Evolutionary conservation across 2,888 invertebrate genomes (phyloP).

Genomic region (Gymnoscelis rufifasciata): DNA sequence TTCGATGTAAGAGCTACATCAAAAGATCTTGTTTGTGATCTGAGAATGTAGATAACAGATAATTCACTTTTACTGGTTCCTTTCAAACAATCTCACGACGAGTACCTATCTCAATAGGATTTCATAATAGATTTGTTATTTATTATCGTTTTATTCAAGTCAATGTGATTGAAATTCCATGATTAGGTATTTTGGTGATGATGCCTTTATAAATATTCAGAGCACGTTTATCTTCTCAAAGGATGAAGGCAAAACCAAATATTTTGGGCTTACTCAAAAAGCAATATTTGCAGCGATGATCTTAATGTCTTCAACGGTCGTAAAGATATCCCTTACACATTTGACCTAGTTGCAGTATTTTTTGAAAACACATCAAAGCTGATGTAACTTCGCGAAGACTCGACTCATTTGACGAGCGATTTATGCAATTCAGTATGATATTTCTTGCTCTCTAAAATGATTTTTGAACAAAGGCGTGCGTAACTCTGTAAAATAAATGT

Average conservation of each 20-base stretch:
- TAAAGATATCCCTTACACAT: conserved; percentile 24
- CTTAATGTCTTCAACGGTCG: conserved; percentile 19
- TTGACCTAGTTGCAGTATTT: conserved; percentile 28
- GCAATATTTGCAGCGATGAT: conserved; percentile 19
- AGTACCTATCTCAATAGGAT: too few species aligned
- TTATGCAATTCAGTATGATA: conserved; percentile 12
- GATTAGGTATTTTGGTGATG: too few species aligned
- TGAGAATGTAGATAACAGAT: too few species aligned
- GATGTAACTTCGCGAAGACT: conserved; percentile 13
- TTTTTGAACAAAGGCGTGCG: not conserved
- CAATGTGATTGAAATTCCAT: too few species aligned
- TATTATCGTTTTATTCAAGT: too few species aligned
- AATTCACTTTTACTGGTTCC: too few species aligned
- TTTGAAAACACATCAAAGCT: conserved; percentile 26
- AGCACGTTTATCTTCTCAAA: not conserved
- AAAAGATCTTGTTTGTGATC: not conserved
- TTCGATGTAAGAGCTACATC: not conserved
- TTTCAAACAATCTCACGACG: too few species aligned
- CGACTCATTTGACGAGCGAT: conserved; percentile 13
- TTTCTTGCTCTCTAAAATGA: conserved; percentile 4
- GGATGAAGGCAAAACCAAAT: conserved; percentile 3
- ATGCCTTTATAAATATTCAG: not conserved
- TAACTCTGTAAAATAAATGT: too few species aligned
- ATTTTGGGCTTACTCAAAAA: conserved; percentile 15
- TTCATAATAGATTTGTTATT: too few species aligned